Base-by-base conservation (phyloP, 2,113 vertebrate species). In the Microcebus tavaratra region DNA sequence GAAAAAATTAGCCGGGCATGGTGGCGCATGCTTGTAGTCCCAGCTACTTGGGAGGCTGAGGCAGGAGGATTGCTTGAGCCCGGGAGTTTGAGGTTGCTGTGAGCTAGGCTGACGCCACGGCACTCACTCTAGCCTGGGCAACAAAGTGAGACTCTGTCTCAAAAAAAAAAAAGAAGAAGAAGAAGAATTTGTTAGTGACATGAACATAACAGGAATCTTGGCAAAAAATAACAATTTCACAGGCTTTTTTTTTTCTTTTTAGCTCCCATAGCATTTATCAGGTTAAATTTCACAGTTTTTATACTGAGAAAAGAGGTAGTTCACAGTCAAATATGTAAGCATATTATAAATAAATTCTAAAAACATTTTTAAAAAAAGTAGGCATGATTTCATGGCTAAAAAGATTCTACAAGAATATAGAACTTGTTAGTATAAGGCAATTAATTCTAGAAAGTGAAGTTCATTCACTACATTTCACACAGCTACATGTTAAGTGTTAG, bases 221-320 rank as follows among this genome's bases (percentile, higher is more conserved):
- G 65, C 72, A 89, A 42, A 96, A 75, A 94, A 73, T 63, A 94
- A 73, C 55, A 94, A 97, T 85, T 94, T 73, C n/a, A 85, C 45
- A 68, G 90, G 50, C 13, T 53, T 53, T 53, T 53, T 53, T 50
- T 53, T 53, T 14, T 13, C 13, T 53, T 53, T 53, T 53, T 53
- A 68, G 50, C 50, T 53, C 50, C 50, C 50, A 53, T 53, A 53
- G 50, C 50, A 53, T 53, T 53, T 53, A 53, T 53, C 50, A 53
- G 50, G 13, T 13, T 53, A 53, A 53, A 53, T 55, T 55, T 55
- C 53, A 55, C 67, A 80, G 42, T 45, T 92, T 90, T 85, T 80
- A 86, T 53, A 73, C 25, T 68, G 39, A 92, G 70, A 92, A 79
- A 73, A 96, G 85, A 89, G 27, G 59, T 78, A 91, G 21, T 7